Evolutionary conservation across 2,113 vertebrate species (phyloP).

Genomic region (Chloropsis hardwickii): DNA sequence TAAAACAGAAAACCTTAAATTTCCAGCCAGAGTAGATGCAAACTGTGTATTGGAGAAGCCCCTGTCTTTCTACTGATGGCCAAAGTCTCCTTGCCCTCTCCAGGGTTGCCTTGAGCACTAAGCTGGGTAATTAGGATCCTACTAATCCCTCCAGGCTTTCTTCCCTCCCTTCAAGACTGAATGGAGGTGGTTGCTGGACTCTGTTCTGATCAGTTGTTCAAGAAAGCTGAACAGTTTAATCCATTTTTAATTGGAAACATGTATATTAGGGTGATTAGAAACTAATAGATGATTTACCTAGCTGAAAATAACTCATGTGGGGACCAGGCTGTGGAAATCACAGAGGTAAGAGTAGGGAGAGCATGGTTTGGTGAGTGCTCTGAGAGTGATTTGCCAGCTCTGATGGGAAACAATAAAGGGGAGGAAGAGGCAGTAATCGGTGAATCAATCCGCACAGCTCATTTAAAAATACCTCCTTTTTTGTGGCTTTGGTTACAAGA

Average conservation of each 20-base stretch:
- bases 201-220: neutral
- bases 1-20: neutral
- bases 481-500: constrained; percentile 64
- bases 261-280: neutral
- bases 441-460: neutral
- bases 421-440: constrained; percentile 4
- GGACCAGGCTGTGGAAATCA: neutral
- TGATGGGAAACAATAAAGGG: constrained; percentile 35
- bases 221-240: neutral
- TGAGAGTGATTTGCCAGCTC: neutral
- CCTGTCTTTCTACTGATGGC: neutral
- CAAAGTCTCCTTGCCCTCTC: neutral
- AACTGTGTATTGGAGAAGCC: neutral
- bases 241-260: neutral
- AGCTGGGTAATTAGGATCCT: neutral
- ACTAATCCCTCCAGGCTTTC: neutral
- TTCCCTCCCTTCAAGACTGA: neutral
- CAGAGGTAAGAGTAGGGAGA: neutral
- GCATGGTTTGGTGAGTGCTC: neutral
- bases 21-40: neutral
- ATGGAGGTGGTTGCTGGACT: neutral
- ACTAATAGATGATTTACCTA: neutral
- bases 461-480: constrained; percentile 36
- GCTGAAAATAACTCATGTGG: neutral
- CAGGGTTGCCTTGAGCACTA: neutral